A percentile compares a stretch with the other conserved stretches of the same genome.
Evolutionary conservation across 2,113 vertebrate species (phyloP).

Genomic region (Ageneiosus marmoratus): DNA sequence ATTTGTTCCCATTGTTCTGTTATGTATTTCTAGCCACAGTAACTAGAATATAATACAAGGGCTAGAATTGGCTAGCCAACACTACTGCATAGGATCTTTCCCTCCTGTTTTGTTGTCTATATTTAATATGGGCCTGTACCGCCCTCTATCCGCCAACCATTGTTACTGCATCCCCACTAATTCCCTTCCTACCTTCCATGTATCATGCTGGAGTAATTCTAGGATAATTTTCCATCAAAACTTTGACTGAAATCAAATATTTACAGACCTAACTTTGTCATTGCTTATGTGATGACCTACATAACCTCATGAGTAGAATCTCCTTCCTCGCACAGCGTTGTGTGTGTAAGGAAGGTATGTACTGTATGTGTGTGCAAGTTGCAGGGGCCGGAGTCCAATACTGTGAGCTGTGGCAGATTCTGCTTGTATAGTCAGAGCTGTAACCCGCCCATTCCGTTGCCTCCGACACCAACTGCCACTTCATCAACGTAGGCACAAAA

Average conservation of each 20-base stretch:
- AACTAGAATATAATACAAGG: neutral
- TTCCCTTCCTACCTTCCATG: neutral
- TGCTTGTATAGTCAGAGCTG: slow-evolving; percentile 31
- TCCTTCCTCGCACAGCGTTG: slow-evolving; percentile 11
- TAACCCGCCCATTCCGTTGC: slow-evolving; percentile 28
- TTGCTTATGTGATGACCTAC: slow-evolving; percentile 19
- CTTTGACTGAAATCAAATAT: slow-evolving; percentile 34
- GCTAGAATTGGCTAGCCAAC: slow-evolving; percentile 14
- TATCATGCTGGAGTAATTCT: slow-evolving; percentile 17
- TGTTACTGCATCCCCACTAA: slow-evolving; percentile 11
- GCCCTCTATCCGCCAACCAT: slow-evolving; percentile 25
- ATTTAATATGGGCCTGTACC: slow-evolving; percentile 7
- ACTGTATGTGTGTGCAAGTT: slow-evolving; percentile 42
- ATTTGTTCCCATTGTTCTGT: neutral
- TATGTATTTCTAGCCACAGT: neutral
- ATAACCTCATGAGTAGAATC: slow-evolving; percentile 34
- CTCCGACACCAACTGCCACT: slow-evolving; percentile 43
- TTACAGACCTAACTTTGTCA: slow-evolving; percentile 20
- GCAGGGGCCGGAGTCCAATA: slow-evolving; percentile 27
- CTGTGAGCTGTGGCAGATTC: slow-evolving; percentile 42
- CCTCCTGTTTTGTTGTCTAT: neutral
- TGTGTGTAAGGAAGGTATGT: slow-evolving; percentile 22
- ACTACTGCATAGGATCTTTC: slow-evolving; percentile 31
- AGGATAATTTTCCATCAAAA: slow-evolving; percentile 6
- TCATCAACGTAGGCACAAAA: slow-evolving; percentile 56